phyloP scores from a whole-genome alignment of 1,140 invertebrate species.

The Sycophila sp. region DNA sequence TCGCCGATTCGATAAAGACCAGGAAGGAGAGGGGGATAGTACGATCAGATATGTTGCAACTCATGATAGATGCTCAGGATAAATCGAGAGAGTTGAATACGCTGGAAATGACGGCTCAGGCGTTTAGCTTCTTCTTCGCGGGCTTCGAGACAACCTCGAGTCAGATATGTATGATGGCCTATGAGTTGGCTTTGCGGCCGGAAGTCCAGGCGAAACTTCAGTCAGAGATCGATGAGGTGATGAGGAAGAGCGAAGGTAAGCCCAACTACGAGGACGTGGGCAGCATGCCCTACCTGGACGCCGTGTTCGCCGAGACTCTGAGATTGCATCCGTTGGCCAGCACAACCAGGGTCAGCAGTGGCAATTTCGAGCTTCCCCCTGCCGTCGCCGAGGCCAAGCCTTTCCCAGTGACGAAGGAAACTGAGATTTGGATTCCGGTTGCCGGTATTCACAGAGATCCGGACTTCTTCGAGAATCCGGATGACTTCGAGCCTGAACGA shows the following conservation, averaged over 20 bases:
- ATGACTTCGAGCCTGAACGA: slow-evolving; percentile 66
- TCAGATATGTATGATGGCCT: slow-evolving; percentile 52
- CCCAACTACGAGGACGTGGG: slow-evolving; percentile 44
- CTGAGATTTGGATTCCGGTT: slow-evolving; percentile 57
- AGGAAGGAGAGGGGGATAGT: slow-evolving; percentile 42
- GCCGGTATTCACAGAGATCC: slow-evolving; percentile 67
- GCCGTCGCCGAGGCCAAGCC: slow-evolving; percentile 22
- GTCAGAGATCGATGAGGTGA: slow-evolving; percentile 56
- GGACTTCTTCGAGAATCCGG: slow-evolving; percentile 64
- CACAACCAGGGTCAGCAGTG: slow-evolving; percentile 62
- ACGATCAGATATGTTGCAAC: slow-evolving; percentile 53
- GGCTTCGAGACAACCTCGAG: slow-evolving; percentile 59
- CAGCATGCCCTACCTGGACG: slow-evolving; percentile 47
- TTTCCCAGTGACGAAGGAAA: slow-evolving; percentile 47
- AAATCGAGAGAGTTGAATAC: slow-evolving; percentile 30
- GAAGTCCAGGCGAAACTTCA: slow-evolving; percentile 64
- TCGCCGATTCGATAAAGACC: slow-evolving; percentile 39
- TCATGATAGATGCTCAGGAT: slow-evolving; percentile 51
- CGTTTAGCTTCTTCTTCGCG: slow-evolving; percentile 56
- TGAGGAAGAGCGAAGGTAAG: slow-evolving; percentile 37
- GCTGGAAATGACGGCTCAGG: slow-evolving; percentile 46
- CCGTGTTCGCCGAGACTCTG: slow-evolving; percentile 62
- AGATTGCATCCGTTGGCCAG: slow-evolving; percentile 69
- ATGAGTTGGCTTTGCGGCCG: slow-evolving; percentile 67
- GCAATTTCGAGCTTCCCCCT: slow-evolving; percentile 47